Base-by-base conservation (phyloP, 2,113 vertebrate genomes). In the Tyrannus savana region DNA sequence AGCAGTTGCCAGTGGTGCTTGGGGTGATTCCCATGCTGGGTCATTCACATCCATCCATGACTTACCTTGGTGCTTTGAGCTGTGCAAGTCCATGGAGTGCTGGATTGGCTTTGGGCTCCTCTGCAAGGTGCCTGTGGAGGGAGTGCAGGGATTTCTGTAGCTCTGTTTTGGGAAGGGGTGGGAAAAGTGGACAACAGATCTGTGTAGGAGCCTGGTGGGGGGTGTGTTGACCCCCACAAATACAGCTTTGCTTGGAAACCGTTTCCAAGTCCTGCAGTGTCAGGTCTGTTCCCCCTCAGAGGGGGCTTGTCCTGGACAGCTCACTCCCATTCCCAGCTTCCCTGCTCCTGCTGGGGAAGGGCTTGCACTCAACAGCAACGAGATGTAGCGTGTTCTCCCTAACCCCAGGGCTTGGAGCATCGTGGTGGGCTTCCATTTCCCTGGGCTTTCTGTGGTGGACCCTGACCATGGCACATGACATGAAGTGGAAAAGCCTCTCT, bases 401-500 rank as follows among this genome's bases (percentile, higher is more conserved):
- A 3, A 62, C 33, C 24, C 9, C 31, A n/a, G n/a, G 21, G 50
- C 37, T 87, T 0, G 0, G 59, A 23, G 63, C 9, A 3, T 77
- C 0, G 0, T 15, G 60, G 4, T 25, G 33, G n/a, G 14, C 22
- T 67, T 37, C 7, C 2, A 0, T 62, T 81, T 80, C 37, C 74
- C 46, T 69, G 44, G 35, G 4, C 10, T 76, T 49, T 23, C 64
- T 44, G 28, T 82, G 1, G 10, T 53, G 33, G 47, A 15, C n/a
- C 21, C 53, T 47, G 46, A 1, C 39, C 31, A 0, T 50, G 46
- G 50, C 23, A 67, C 52, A 9, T 9, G 69, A 4, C 25, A 1
- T 0, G 8, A 27, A 33, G 25, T 14, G 28, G 25, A 49, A 35
- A 39, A 84, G 25, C 24, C 42, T 63, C n/a, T 49, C 17, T 16